These are phyloP conservation scores for Leptoteleia sp. DNA, from an alignment of 1,140 invertebrate genomes.

Conservation along the genomic window DNA sequence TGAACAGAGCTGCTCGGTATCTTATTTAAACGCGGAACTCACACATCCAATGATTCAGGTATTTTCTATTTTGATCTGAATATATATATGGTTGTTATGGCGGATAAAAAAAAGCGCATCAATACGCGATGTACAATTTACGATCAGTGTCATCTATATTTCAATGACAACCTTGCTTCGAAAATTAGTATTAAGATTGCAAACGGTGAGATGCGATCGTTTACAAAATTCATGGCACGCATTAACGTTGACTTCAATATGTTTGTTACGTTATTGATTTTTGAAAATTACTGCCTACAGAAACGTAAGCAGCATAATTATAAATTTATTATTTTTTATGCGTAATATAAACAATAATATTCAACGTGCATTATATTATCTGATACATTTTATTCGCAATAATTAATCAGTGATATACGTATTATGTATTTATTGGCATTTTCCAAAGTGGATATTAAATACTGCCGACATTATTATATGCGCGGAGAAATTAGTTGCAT, in stretches of 20 bases:
- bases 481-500: too few species aligned
- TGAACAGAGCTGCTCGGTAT: conserved; percentile 1
- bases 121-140: conserved; percentile 12
- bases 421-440: too few species aligned
- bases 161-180: conserved; percentile 17
- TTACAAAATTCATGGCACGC: conserved; percentile 27
- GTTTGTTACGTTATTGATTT: conserved; percentile 40
- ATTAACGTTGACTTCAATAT: conserved; percentile 25
- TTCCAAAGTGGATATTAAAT: too few species aligned
- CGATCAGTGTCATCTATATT: conserved; percentile 24
- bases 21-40: conserved; percentile 31
- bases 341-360: too few species aligned
- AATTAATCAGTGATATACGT: too few species aligned
- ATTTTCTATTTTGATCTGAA: conserved; percentile 7
- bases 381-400: conserved; percentile 1
- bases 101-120: background rate
- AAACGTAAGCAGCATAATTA: conserved; percentile 2
- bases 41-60: conserved; percentile 5
- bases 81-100: conserved; percentile 9
- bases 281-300: conserved; percentile 20
- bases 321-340: conserved; percentile 8
- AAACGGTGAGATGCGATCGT: conserved; percentile 3
- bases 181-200: conserved; percentile 13
- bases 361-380: too few species aligned
- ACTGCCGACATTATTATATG: too few species aligned